Evolutionary conservation across 2,888 invertebrate genomes (phyloP).

Genomic region (Lepidocyrtinus sp.): DNA sequence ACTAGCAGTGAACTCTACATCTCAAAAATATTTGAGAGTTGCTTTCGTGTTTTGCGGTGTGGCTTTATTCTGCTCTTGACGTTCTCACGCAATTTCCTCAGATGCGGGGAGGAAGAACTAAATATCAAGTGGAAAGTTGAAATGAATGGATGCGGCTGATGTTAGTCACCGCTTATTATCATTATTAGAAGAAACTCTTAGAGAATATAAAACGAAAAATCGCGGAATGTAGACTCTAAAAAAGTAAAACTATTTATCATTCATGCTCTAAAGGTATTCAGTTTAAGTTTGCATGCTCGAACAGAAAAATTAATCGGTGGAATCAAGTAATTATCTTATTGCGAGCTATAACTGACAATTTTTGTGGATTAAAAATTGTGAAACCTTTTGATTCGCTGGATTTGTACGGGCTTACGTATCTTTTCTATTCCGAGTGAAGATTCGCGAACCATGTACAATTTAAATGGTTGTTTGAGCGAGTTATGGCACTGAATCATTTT

Average conservation of each 20-base stretch:
- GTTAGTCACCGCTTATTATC: background rate
- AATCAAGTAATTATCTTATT: no score
- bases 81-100: slow-evolving; percentile 59
- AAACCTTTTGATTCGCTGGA: background rate
- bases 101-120: background rate
- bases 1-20: background rate
- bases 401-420: slow-evolving; percentile 2
- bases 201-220: no score
- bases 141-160: background rate
- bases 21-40: slow-evolving; percentile 22
- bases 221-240: background rate
- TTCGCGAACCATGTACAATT: background rate
- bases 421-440: no score
- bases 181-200: background rate
- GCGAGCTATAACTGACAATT: no score
- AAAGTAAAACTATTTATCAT: background rate
- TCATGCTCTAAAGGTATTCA: background rate
- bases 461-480: no score
- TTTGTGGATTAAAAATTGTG: no score
- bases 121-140: slow-evolving; percentile 1
- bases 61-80: slow-evolving; percentile 21
- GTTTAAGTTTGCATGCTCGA: background rate
- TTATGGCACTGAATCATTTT: slow-evolving; percentile 1
- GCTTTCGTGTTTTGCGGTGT: slow-evolving; percentile 25
- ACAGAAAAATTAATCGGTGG: no score